Conservation (phyloP, 2,888 invertebrate species). For the Dromius quadrimaculatus region DNA sequence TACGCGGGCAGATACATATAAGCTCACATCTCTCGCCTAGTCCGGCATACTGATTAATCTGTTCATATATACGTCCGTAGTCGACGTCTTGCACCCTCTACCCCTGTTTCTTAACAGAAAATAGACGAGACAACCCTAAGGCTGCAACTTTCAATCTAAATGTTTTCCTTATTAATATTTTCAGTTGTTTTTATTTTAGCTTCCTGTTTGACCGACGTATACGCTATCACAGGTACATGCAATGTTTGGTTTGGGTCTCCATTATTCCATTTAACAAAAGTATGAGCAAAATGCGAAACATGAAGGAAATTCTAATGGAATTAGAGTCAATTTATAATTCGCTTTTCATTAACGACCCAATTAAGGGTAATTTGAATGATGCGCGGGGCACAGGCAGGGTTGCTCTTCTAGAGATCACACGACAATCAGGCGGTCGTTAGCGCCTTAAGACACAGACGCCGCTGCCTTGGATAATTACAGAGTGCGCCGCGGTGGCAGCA, state of each 20-base stretch:
- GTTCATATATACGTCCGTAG: slow-evolving; percentile 40
- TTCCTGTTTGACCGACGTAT: no score
- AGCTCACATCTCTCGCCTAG: slow-evolving; percentile 59
- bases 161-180: slow-evolving; percentile 4
- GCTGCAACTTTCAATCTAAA: not conserved
- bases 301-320: slow-evolving; percentile 44
- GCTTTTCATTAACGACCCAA: slow-evolving; percentile 62
- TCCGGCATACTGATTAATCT: slow-evolving; percentile 66
- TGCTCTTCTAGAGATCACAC: slow-evolving; percentile 51
- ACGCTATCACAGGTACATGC: no score
- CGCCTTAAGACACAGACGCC: slow-evolving; percentile 46
- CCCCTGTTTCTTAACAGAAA: not conserved
- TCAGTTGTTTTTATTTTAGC: no score
- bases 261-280: no score
- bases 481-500: slow-evolving; percentile 33
- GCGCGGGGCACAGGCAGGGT: slow-evolving; percentile 12
- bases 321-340: slow-evolving; percentile 60
- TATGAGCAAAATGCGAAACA: slow-evolving; percentile 13
- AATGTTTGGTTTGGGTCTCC: no score
- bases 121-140: slow-evolving; percentile 1
- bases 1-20: slow-evolving; percentile 64
- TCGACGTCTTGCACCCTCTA: not conserved
- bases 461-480: slow-evolving; percentile 40
- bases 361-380: slow-evolving; percentile 58
- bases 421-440: slow-evolving; percentile 52